Evolutionary conservation across 1,140 invertebrate genomes (phyloP).

Genomic region (Meloidogyne floridensis): DNA sequence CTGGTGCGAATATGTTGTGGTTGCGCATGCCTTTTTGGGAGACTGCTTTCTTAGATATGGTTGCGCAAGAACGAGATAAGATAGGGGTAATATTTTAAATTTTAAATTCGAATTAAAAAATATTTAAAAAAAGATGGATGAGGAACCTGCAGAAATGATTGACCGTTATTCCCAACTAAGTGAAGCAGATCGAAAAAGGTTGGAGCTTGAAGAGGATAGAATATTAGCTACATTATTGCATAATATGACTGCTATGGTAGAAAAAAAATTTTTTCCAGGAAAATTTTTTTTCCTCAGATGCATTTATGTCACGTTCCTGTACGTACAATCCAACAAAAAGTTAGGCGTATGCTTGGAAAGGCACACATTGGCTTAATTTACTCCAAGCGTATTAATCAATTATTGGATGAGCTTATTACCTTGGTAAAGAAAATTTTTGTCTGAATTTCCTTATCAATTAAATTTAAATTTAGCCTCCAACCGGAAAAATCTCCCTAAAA

Average conservation of each 20-base stretch:
- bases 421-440: conserved; percentile 69
- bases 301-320: conserved; percentile 37
- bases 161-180: conserved; percentile 91
- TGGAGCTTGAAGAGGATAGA: conserved; percentile 97
- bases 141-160: conserved; percentile 98
- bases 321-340: conserved; percentile 40
- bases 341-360: conserved; percentile 56
- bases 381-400: conserved; percentile 92
- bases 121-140: conserved; percentile 78
- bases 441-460: conserved; percentile 9
- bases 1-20: conserved; percentile 76
- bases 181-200: conserved; percentile 86
- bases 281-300: conserved; percentile 66
- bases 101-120: not conserved
- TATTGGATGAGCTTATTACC: conserved; percentile 82
- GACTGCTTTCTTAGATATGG: conserved; percentile 95
- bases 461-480: not conserved
- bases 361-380: conserved; percentile 96
- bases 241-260: conserved; percentile 81
- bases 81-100: conserved; percentile 73
- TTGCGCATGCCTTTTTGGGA: conserved; percentile 99
- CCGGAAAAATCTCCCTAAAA: conserved; percentile 79
- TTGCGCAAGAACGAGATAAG: conserved; percentile 96
- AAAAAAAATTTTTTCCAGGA: conserved; percentile 6
- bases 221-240: conserved; percentile 91